Base-by-base conservation (phyloP, 2,113 vertebrate species). In the Climacteris rufus region DNA sequence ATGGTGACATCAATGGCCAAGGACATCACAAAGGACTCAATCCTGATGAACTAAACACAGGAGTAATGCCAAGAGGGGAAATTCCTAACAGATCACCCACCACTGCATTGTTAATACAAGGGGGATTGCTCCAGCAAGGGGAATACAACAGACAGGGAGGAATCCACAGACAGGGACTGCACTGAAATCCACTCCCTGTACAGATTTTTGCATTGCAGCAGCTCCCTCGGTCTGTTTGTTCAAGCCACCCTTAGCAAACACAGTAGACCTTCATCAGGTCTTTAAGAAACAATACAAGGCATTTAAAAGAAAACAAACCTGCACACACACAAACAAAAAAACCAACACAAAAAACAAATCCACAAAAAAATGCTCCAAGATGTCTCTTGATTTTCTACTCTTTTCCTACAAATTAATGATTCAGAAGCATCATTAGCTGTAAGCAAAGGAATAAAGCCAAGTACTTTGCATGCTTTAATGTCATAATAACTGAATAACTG, bases 71-170 rank as follows among this genome's bases (percentile, higher is more conserved):
- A 93, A 54, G 65, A 80, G 75, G 63, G 76, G 64, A 96, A 95
- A 93, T 80, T 91, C 92, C 87, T 88, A 61, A 87, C 50, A 11
- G 35, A 85, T 88, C 93, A 95, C 57, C 64, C 47, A 85, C 56
- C 7, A 2, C 31, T 39, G 74, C 63, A 9, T 17, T 86, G 66
- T 74, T 59, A 86, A 60, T 54, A 23, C 37, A 80, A 86, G 68
- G 45, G 39, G 44, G 47, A 84, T 60, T 88, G 71, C 68, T 95
- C 64, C 86, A 95, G 59, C 54, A 65, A 77, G 52, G 44, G 70
- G 44, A 94, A 90, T 83, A 52, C 10, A 52, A 90, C 0, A 80
- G 68, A 93, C 83, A 77, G 35, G 39, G 40, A 65, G 39, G 40
- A 94, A 82, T 87, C 65, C 65, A 91, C 22, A 83, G 59, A 33